These are phyloP conservation scores for Epicampocera succincta DNA, from an alignment of 2,888 invertebrate genomes.

Conservation along the genomic window DNA sequence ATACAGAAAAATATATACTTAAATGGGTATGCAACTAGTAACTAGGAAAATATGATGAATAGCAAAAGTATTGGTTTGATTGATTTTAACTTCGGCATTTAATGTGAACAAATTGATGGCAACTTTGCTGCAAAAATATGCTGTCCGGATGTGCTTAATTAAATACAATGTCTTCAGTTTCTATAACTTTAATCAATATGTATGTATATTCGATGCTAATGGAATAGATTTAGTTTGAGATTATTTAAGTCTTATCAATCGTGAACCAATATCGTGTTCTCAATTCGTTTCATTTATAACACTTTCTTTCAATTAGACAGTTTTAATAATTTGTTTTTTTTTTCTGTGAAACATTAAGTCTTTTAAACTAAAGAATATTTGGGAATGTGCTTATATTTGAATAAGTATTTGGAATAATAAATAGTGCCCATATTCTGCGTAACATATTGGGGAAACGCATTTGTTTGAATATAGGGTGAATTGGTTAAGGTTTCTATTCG, in stretches of 20 bases:
- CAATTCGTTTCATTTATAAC: slow-evolving; percentile 1
- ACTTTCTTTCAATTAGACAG: too few species aligned
- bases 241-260: slow-evolving; percentile 1
- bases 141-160: background rate
- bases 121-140: slow-evolving; percentile 1
- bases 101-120: slow-evolving; percentile 30
- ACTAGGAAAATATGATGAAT: slow-evolving; percentile 38
- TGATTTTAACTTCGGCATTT: slow-evolving; percentile 14
- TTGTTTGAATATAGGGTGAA: background rate
- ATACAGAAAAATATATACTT: slow-evolving; percentile 35
- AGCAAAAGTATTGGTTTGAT: slow-evolving; percentile 6
- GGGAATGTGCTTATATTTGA: slow-evolving; percentile 45
- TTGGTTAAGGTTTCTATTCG: slow-evolving; percentile 19
- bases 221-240: slow-evolving; percentile 17
- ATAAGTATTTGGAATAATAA: slow-evolving; percentile 37
- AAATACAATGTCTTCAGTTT: background rate
- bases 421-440: too few species aligned
- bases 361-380: slow-evolving; percentile 36
- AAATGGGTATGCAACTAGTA: too few species aligned
- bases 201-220: slow-evolving; percentile 38
- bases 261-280: background rate
- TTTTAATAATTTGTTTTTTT: too few species aligned
- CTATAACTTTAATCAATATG: background rate
- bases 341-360: slow-evolving; percentile 50
- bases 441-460: too few species aligned